A percentile compares a stretch with the other conserved stretches of the same genome.
These are phyloP conservation scores for Lethrus apterus DNA, from an alignment of 1,140 invertebrate genomes.

Conservation along the genomic window DNA sequence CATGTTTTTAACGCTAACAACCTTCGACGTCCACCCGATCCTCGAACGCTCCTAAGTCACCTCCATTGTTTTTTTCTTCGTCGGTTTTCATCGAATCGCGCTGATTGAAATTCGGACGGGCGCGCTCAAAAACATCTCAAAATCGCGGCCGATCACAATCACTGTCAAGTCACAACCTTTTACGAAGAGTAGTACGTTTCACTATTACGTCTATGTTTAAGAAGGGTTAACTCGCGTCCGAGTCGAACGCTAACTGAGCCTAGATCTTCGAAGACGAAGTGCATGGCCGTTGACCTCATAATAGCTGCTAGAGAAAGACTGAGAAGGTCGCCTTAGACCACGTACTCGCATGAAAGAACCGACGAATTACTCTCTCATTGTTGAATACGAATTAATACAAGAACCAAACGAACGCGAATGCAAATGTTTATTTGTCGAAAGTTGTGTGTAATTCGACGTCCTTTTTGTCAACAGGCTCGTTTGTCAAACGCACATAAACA, in stretches of 20 bases:
- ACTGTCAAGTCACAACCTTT: not conserved
- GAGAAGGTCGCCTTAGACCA: slow-evolving; percentile 10
- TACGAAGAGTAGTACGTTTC: too few relatives aligned
- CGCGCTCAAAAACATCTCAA: not conserved
- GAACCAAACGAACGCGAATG: not conserved
- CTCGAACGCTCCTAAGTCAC: slow-evolving; percentile 21
- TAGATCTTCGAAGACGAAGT: slow-evolving; percentile 18
- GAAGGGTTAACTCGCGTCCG: not conserved
- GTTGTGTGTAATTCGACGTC: too few relatives aligned
- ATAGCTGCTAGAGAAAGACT: slow-evolving; percentile 17
- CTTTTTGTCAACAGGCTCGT: slow-evolving; percentile 1
- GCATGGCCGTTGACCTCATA: slow-evolving; percentile 29
- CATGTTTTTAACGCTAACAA: slow-evolving; percentile 10
- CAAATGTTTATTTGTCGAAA: too few relatives aligned
- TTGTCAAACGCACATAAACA: slow-evolving; percentile 1
- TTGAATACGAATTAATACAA: not conserved
- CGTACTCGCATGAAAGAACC: slow-evolving; percentile 6
- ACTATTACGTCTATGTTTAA: not conserved
- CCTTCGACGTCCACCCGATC: not conserved
- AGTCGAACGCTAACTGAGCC: slow-evolving; percentile 5
- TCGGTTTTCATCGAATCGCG: not conserved
- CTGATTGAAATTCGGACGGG: not conserved
- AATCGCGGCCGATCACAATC: not conserved
- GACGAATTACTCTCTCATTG: not conserved
- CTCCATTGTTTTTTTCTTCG: too few relatives aligned